These are phyloP conservation scores for Hemistola chrysoprasaria DNA, from an alignment of 2,888 invertebrate species.

Conservation along the genomic window DNA sequence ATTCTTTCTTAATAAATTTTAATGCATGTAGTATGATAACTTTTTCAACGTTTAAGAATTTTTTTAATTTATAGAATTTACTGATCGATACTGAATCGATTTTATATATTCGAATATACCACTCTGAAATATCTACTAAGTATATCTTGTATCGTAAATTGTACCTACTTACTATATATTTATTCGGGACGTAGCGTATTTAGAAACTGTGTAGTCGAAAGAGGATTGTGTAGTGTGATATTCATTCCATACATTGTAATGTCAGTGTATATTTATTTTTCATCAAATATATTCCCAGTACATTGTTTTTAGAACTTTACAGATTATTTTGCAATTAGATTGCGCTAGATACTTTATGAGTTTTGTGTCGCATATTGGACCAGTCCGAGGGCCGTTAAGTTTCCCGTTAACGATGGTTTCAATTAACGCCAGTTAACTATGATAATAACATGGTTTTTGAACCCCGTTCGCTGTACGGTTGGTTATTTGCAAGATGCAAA, in stretches of 20 bases:
- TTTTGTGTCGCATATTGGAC: constrained; percentile 1
- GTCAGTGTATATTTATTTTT: constrained; percentile 50
- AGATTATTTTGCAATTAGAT: constrained; percentile 73
- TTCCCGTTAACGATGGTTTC: too few species aligned
- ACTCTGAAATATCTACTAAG: constrained; percentile 11
- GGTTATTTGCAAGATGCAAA: background rate
- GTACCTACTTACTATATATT: constrained; percentile 33
- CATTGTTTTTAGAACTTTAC: constrained; percentile 24
- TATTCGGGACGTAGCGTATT: constrained; percentile 31
- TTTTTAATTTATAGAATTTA: too few species aligned
- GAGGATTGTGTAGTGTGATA: constrained; percentile 76
- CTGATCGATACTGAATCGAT: too few species aligned
- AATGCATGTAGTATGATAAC: too few species aligned
- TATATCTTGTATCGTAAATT: constrained; percentile 12
- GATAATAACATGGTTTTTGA: too few species aligned
- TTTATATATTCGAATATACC: background rate
- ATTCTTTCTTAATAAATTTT: too few species aligned
- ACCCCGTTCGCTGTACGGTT: too few species aligned
- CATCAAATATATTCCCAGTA: constrained; percentile 31
- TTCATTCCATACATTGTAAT: constrained; percentile 67
- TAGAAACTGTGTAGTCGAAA: constrained; percentile 47
- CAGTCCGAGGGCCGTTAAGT: background rate
- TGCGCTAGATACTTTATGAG: constrained; percentile 66
- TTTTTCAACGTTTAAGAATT: too few species aligned
- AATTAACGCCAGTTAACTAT: too few species aligned